These are phyloP conservation scores for Heteromyza rotundicornis DNA, from an alignment of 2,888 invertebrate genomes.

Conservation along the genomic window DNA sequence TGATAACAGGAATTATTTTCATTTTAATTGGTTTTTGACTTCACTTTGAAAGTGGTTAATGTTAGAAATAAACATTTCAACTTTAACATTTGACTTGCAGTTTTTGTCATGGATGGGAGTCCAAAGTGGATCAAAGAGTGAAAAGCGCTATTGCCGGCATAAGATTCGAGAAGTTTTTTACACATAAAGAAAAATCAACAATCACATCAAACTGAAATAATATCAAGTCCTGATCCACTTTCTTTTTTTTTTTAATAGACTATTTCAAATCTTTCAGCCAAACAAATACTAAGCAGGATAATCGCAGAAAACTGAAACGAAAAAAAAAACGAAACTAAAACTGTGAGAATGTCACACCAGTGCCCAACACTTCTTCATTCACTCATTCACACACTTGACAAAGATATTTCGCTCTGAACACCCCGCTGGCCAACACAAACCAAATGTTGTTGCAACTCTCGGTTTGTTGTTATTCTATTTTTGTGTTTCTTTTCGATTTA, in stretches of 20 bases:
- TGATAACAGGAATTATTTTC: too few species aligned
- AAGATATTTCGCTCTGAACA: slow-evolving; percentile 10
- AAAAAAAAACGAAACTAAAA: too few species aligned
- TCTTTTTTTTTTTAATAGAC: too few species aligned
- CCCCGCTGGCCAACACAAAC: slow-evolving; percentile 27
- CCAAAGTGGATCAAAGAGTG: too few species aligned
- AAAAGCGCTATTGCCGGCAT: too few species aligned
- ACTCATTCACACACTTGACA: slow-evolving; percentile 25
- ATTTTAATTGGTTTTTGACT: too few species aligned
- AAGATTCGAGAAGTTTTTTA: too few species aligned
- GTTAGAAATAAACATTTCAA: too few species aligned
- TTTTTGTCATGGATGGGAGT: too few species aligned
- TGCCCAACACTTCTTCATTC: slow-evolving; percentile 11
- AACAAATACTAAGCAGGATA: slow-evolving; percentile 2
- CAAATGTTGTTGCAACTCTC: slow-evolving; percentile 34
- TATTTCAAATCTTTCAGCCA: neutral
- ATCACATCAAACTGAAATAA: neutral
- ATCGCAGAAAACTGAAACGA: neutral
- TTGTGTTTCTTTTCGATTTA: neutral
- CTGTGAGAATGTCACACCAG: slow-evolving; percentile 25
- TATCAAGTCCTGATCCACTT: too few species aligned
- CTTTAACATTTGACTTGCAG: too few species aligned
- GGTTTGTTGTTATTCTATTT: slow-evolving; percentile 23
- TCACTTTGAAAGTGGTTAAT: too few species aligned
- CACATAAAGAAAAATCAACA: neutral